Evolutionary conservation across 2,888 invertebrate species (phyloP).

Genomic region (Eupsilia transversa): DNA sequence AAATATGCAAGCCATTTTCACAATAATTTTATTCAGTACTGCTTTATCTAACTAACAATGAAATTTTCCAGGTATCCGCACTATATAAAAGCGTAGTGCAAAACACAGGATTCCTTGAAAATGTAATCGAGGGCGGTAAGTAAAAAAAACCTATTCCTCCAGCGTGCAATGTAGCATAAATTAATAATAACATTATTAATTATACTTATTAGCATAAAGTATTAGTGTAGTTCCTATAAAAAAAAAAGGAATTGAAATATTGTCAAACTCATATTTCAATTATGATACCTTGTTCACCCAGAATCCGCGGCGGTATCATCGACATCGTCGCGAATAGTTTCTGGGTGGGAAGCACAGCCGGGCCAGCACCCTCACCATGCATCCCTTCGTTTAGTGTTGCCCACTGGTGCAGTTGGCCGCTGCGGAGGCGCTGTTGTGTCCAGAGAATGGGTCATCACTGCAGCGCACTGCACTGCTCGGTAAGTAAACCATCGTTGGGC

Average conservation of each 20-base stretch:
- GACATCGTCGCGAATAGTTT: constrained; percentile 6
- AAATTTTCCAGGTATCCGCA: constrained; percentile 14
- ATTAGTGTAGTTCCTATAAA: neutral
- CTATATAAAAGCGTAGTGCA: constrained; percentile 1
- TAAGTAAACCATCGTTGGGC: neutral
- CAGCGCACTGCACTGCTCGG: neutral
- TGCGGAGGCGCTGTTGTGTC: constrained; percentile 17
- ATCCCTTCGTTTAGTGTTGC: neutral
- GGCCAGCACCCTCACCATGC: constrained; percentile 23
- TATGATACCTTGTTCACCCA: neutral
- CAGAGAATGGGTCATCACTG: constrained; percentile 7
- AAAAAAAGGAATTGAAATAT: neutral
- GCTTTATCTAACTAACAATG: neutral
- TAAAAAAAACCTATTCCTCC: neutral
- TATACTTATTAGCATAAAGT: too few species aligned
- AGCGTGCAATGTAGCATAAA: neutral
- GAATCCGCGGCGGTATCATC: neutral
- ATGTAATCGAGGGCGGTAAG: neutral
- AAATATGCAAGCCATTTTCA: neutral
- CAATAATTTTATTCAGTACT: neutral
- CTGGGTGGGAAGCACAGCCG: constrained; percentile 1
- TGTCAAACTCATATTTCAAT: neutral
- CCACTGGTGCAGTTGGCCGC: neutral
- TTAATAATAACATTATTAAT: neutral
- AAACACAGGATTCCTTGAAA: neutral